Base-by-base conservation (phyloP, 37 sponge, comb jelly and placozoan genomes). In the Haliclona indistincta region DNA sequence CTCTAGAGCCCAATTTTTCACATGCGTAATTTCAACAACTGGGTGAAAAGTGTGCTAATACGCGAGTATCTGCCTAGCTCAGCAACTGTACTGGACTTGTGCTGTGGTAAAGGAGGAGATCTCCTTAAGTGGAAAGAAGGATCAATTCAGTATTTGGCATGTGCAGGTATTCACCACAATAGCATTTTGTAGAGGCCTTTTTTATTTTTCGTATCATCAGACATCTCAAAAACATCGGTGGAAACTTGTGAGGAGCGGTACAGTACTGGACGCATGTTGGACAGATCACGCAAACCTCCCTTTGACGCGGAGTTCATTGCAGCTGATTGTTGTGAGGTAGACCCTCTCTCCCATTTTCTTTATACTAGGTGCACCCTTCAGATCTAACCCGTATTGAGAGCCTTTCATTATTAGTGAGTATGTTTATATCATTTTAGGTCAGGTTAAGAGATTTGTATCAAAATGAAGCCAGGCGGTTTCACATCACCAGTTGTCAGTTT, bases 21-120 rank as follows among this genome's bases (percentile, higher is more conserved):
- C 68, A 63, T 99, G 79, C 70, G 99, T 6, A 93, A 93, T 62
- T 95, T 99, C 87, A 99, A 99, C 83, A 99, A 99, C 81, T 99
- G 96, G 96, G 92, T 99, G 51, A 99, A 99, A 82, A 99, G 99
- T 68, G 76, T 99, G 25, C 88, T 95, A 35, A 90, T 99, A 30
- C 82, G 94, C 1, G 74, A 77, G 6, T 89, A 85, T 81, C 75
- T 91, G 20, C 47, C 45, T 23, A 45, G 68, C 38, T 61, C 65
- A 13, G 71, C 86, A 11, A 67, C 62, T 32, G 96, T 90, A 6
- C 78, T 99, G 38, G 99, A 99, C 81, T 74, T 99, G 65, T 92
- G 92, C 51, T 99, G 99, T 83, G 99, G 99, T 45, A 98, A 98
- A 65, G 99, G 99, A 58, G 99, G 99, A 1, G 99, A 98, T 81